Conservation (phyloP, 2,113 vertebrate species). For the Sapajus apella region DNA sequence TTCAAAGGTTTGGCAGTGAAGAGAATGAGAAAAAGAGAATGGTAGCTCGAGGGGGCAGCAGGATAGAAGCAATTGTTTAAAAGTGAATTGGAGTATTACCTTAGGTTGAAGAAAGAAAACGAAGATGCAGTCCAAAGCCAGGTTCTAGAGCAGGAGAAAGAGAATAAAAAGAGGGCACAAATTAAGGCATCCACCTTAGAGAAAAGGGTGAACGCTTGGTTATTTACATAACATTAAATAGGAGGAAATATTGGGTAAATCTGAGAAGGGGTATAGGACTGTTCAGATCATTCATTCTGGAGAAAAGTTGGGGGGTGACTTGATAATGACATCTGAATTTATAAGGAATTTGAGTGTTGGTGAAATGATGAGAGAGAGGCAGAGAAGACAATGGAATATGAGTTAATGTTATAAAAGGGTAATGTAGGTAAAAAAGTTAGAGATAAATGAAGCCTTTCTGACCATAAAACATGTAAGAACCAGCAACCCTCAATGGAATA, state of each 20-base stretch:
- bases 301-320: background rate
- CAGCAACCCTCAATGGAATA: background rate
- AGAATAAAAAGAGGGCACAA: background rate
- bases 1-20: background rate
- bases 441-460: background rate
- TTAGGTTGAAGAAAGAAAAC: background rate
- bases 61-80: background rate
- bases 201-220: background rate
- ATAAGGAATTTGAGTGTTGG: background rate
- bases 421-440: background rate
- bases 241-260: background rate
- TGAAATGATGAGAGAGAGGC: background rate
- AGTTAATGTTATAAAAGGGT: background rate
- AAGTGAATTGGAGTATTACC: background rate
- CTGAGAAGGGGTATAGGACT: background rate
- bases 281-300: background rate
- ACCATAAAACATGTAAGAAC: background rate
- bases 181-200: background rate
- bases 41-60: background rate
- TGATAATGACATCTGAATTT: background rate
- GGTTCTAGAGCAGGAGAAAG: background rate
- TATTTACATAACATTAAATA: background rate
- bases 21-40: background rate
- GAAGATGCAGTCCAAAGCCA: background rate
- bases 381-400: background rate